Conservation (phyloP, 2,888 invertebrate species). For the Conchocele bisecta region DNA sequence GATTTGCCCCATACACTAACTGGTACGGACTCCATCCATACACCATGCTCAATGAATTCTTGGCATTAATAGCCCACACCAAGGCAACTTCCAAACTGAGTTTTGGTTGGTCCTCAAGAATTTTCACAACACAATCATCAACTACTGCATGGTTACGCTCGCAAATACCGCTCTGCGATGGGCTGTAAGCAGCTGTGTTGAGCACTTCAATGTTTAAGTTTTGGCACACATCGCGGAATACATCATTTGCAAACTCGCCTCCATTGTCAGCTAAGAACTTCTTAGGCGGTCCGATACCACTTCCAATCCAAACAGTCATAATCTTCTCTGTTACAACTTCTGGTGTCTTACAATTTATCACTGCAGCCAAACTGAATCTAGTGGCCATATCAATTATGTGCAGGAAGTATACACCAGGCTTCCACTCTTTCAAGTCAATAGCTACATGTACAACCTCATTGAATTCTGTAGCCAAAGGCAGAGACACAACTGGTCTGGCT, state of each 20-base stretch:
- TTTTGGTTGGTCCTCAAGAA: slow-evolving; percentile 25
- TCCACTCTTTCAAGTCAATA: slow-evolving; percentile 28
- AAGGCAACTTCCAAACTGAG: slow-evolving; percentile 29
- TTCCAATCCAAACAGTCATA: slow-evolving; percentile 37
- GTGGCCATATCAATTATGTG: slow-evolving; percentile 44
- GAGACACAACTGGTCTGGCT: slow-evolving; percentile 36
- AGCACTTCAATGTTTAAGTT: slow-evolving; percentile 40
- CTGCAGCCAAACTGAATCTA: slow-evolving; percentile 40
- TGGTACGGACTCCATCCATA: slow-evolving; percentile 49
- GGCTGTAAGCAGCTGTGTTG: slow-evolving; percentile 40
- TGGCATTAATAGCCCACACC: slow-evolving; percentile 43
- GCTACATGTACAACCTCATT: slow-evolving; percentile 26
- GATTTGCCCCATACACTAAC: slow-evolving; percentile 42
- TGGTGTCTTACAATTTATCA: slow-evolving; percentile 30
- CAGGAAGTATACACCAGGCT: slow-evolving; percentile 22
- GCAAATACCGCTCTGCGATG: slow-evolving; percentile 45
- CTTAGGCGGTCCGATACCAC: slow-evolving; percentile 24
- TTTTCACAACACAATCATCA: slow-evolving; percentile 39
- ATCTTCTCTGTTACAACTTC: slow-evolving; percentile 29
- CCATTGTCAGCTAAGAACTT: slow-evolving; percentile 40
- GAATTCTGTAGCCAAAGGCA: slow-evolving; percentile 25
- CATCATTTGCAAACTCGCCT: slow-evolving; percentile 46
- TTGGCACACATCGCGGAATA: slow-evolving; percentile 39
- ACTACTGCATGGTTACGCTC: slow-evolving; percentile 45
- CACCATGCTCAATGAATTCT: slow-evolving; percentile 35